Conservation (phyloP, 2,113 vertebrate species). For the Vulpes vulpes region DNA sequence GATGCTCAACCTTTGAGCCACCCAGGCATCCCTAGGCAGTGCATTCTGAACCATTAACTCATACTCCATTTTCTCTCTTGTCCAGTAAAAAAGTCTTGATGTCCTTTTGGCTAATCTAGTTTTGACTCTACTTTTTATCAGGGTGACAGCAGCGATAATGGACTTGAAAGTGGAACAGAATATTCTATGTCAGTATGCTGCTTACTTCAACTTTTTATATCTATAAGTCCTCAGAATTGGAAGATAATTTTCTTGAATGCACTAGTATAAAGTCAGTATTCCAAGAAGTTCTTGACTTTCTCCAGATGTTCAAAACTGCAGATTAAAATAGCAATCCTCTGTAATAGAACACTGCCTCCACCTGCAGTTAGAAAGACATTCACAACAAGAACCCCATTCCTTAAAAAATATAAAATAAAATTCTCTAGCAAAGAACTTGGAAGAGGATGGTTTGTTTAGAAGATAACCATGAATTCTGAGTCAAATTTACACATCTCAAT, state of each 20-base stretch:
- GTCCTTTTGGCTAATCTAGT: background rate
- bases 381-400: background rate
- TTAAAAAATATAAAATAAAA: background rate
- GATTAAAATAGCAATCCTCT: conserved; percentile 11
- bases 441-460: conserved; percentile 13
- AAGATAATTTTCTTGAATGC: background rate
- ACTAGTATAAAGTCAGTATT: background rate
- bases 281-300: background rate
- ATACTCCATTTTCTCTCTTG: background rate
- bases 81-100: background rate
- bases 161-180: background rate
- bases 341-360: conserved; percentile 4
- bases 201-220: background rate
- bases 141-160: background rate
- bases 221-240: background rate
- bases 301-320: background rate
- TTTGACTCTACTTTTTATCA: background rate
- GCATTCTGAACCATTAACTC: background rate
- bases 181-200: background rate
- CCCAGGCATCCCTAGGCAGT: no score
- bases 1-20: no score
- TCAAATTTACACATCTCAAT: conserved; percentile 25
- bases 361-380: conserved; percentile 53
- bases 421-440: conserved; percentile 39
- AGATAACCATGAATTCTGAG: background rate